phyloP scores from a whole-genome alignment of 2,888 invertebrate species.

The Hydrotaea cyrtoneurina region DNA sequence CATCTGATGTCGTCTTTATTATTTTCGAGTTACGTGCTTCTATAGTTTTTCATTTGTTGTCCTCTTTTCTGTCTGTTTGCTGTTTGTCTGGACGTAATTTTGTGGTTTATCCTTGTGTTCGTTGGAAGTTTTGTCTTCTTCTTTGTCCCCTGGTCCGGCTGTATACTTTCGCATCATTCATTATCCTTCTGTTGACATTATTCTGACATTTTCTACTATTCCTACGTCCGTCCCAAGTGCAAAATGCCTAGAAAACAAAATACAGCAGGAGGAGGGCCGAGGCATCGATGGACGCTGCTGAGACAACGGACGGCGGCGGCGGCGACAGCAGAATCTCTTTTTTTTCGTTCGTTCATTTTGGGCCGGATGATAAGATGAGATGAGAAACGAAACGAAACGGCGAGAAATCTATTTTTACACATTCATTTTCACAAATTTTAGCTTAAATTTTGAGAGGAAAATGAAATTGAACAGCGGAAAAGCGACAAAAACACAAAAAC shows the following conservation, averaged over 20 bases:
- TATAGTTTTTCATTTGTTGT: too few species aligned
- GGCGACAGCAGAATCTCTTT: slow-evolving; percentile 41
- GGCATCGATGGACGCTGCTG: not conserved
- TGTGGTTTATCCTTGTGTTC: too few species aligned
- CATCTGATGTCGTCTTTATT: too few species aligned
- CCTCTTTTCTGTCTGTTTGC: too few species aligned
- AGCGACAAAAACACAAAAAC: slow-evolving; percentile 10
- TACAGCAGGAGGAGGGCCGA: not conserved
- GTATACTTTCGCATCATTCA: too few species aligned
- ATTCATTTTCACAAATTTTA: slow-evolving; percentile 59
- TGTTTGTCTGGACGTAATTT: too few species aligned
- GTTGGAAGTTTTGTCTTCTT: too few species aligned
- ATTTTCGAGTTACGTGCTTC: too few species aligned
- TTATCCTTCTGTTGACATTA: too few species aligned
- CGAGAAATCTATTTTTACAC: slow-evolving; percentile 63
- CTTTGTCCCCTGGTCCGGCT: too few species aligned
- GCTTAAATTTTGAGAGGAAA: slow-evolving; percentile 24
- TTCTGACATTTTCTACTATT: too few species aligned
- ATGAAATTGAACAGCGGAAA: not conserved
- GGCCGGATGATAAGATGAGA: not conserved
- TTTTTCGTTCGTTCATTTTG: slow-evolving; percentile 2
- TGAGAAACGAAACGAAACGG: not conserved
- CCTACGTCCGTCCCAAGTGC: too few species aligned
- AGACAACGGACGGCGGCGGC: not conserved
- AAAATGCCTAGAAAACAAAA: slow-evolving; percentile 15